A percentile compares a stretch with the other conserved stretches of the same genome.
These are phyloP conservation scores for Scelioninae gen. 2 DNA, from an alignment of 2,888 invertebrate species.

Conservation along the genomic window DNA sequence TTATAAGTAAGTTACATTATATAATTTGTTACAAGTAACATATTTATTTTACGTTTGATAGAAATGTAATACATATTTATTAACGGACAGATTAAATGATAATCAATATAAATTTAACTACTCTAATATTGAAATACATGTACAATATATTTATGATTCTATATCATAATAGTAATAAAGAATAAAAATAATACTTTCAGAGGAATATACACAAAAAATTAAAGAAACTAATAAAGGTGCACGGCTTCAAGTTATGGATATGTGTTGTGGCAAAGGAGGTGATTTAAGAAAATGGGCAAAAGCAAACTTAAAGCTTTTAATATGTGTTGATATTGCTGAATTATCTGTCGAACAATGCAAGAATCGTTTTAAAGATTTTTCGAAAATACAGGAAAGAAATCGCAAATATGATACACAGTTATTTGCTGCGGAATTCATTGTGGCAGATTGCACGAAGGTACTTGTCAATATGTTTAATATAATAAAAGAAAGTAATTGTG, in stretches of 20 bases:
- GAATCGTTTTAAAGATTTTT: constrained; percentile 86
- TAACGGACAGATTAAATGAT: no score
- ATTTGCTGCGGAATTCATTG: constrained; percentile 92
- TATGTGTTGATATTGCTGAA: constrained; percentile 95
- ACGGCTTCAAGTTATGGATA: constrained; percentile 87
- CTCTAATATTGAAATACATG: no score
- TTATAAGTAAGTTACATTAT: constrained; percentile 88
- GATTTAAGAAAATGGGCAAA: constrained; percentile 98
- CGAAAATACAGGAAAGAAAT: constrained; percentile 59
- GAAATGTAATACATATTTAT: no score
- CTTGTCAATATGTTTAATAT: no score
- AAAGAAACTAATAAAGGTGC: constrained; percentile 81
- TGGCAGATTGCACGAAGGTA: constrained; percentile 93
- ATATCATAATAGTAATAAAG: no score
- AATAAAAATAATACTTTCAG: constrained; percentile 62
- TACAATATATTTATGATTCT: no score
- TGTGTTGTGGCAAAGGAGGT: constrained; percentile 99
- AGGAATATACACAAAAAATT: constrained; percentile 80
- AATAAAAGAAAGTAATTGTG: background rate
- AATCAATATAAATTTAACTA: no score
- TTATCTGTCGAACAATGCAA: constrained; percentile 94
- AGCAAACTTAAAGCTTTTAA: constrained; percentile 85
- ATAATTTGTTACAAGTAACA: no score
- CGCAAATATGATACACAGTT: constrained; percentile 70
- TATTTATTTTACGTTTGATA: no score